These are phyloP conservation scores for Acanthococcus lagerstroemiae DNA, from an alignment of 2,888 invertebrate species.

Conservation along the genomic window DNA sequence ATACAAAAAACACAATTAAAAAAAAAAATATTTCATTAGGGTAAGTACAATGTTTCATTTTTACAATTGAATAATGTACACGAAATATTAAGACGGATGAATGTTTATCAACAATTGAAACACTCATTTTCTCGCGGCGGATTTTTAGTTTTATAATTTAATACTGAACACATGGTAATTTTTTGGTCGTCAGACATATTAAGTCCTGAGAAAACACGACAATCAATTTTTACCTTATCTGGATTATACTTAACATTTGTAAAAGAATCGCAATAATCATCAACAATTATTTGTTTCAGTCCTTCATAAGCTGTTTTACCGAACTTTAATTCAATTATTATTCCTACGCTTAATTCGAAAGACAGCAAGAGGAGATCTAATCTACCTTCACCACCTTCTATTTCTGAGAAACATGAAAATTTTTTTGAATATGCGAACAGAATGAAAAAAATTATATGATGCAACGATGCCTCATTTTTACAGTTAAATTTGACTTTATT, in stretches of 20 bases:
- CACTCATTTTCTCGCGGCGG: neutral
- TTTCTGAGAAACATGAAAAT: neutral
- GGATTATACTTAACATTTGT: neutral
- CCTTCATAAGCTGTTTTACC: neutral
- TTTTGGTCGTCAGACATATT: neutral
- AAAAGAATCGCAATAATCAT: neutral
- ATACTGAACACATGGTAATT: neutral
- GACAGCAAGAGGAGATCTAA: neutral
- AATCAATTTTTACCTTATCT: neutral
- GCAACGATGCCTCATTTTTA: neutral
- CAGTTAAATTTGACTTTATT: neutral
- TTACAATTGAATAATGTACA: conserved; percentile 4
- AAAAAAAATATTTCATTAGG: neutral
- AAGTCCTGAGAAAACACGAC: neutral
- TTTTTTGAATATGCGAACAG: neutral
- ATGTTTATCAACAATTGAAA: conserved; percentile 1
- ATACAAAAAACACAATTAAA: neutral
- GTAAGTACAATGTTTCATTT: conserved; percentile 1
- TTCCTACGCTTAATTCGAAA: neutral
- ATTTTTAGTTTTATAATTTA: neutral
- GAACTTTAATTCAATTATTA: neutral
- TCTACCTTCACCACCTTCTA: neutral
- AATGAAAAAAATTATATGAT: neutral
- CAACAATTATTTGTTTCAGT: neutral
- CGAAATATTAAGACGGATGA: neutral